Base-by-base conservation (phyloP, 2,113 vertebrate genomes). In the Amia ocellicauda region DNA sequence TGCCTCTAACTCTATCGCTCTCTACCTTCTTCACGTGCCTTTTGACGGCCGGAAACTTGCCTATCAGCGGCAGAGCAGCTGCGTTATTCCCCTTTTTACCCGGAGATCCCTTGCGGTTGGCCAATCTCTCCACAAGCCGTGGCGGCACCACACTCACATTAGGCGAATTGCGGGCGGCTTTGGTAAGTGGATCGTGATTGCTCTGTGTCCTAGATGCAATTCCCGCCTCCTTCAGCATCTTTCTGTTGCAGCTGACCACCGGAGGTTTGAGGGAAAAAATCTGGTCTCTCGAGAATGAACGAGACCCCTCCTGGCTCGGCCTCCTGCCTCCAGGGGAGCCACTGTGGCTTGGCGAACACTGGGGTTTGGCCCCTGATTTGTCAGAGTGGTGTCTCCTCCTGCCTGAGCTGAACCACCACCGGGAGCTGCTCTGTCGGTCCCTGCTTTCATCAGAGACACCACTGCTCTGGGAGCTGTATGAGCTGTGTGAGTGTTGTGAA, bases 1-100 rank as follows among this genome's bases (percentile, higher is more conserved):
- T 69, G 69, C 60, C 82, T 73, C 75, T 81, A 52, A 75, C 74
- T 73, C 63, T 71, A 28, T 73, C 53, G 7, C 57, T 61, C 60
- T 78, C 81, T 58, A 76, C 79, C 60, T 75, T 80, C 28, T 57
- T 78, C 1, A 47, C 70, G 62, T 78, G 79, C 68, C 72, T 90
- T 78, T 87, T 79, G 68, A 78, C 69, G 3, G 74, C 80, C 70
- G 89, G 85, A 24, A 75, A 72, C 75, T 93, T 88, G 22, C 91
- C 89, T 52, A 90, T 87, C 58, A 90, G 78, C 62, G 90, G 84
- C 54, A 92, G 70, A 47, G 62, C 65, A 62, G 80, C 42, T 53
- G 56, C 71, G 26, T 78, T 78, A 28, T 60, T 56, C 56, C 68
- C 58, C 63, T 29, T 81, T 77, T 85, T 50, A 60, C 72, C 76